phyloP scores from a whole-genome alignment of 2,888 invertebrate genomes.

The Belgica antarctica region DNA sequence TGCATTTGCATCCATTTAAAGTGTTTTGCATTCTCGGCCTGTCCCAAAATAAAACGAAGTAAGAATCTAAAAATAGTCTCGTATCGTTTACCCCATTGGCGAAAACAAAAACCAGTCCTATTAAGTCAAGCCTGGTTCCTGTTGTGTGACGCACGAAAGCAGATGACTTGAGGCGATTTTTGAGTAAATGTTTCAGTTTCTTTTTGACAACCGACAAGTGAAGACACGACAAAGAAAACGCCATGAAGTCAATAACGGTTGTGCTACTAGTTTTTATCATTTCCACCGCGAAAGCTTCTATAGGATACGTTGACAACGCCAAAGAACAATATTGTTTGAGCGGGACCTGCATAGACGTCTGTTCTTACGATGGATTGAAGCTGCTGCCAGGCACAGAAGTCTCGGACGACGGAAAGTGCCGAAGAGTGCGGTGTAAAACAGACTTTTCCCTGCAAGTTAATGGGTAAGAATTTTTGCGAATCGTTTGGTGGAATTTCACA shows the following conservation, averaged over 20 bases:
- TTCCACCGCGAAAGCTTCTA: neutral
- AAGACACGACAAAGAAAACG: neutral
- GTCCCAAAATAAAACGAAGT: neutral
- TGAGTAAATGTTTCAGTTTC: neutral
- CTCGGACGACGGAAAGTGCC: constrained; percentile 26
- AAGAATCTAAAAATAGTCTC: neutral
- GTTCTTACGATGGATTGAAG: constrained; percentile 19
- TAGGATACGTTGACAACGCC: constrained; percentile 14
- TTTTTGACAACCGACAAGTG: neutral
- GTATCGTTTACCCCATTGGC: neutral
- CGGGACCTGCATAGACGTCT: constrained; percentile 12
- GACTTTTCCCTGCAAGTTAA: constrained; percentile 22
- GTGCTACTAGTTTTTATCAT: neutral
- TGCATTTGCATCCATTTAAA: neutral
- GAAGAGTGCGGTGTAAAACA: constrained; percentile 21
- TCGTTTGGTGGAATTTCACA: too few relatives aligned
- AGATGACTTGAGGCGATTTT: neutral
- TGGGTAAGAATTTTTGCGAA: too few relatives aligned
- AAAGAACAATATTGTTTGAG: neutral
- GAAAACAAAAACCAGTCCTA: neutral
- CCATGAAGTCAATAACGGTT: neutral
- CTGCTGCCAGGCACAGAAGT: constrained; percentile 24
- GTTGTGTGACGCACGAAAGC: neutral
- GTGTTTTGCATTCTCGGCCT: too few relatives aligned
- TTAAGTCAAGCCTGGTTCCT: neutral